A percentile compares a stretch with the other conserved stretches of the same genome.
phyloP scores from a whole-genome alignment of 2,797 vertebrate genomes.

The Bradypodion ventrale region DNA sequence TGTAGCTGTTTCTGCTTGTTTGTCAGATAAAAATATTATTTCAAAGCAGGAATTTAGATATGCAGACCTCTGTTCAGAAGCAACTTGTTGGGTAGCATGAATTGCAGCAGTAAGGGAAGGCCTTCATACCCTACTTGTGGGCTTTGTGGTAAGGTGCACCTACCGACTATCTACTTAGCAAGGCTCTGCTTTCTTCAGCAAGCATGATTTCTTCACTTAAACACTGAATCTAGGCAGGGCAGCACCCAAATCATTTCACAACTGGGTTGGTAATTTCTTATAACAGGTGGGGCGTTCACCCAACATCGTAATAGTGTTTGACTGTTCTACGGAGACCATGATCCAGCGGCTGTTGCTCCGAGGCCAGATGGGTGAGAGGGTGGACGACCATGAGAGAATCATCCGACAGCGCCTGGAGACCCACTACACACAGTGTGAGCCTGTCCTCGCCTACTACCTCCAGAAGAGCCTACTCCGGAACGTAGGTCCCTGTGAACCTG shows the following conservation, averaged over 20 bases:
- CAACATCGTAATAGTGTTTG: slow-evolving; percentile 39
- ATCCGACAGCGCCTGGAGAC: slow-evolving; percentile 41
- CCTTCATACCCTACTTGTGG: background rate
- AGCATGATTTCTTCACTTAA: background rate
- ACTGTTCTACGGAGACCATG: slow-evolving; percentile 55
- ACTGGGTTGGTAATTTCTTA: background rate
- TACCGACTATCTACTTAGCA: background rate
- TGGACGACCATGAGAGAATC: background rate
- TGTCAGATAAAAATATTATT: background rate
- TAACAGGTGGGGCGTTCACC: slow-evolving; percentile 51
- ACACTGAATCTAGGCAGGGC: background rate
- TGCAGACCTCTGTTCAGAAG: background rate
- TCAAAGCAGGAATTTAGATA: background rate
- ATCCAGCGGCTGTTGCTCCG: slow-evolving; percentile 18
- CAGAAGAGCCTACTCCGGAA: slow-evolving; percentile 49
- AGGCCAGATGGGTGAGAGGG: slow-evolving; percentile 9
- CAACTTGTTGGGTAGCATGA: too few species aligned
- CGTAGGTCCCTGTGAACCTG: background rate
- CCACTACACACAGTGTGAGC: slow-evolving; percentile 35
- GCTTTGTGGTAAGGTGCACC: background rate
- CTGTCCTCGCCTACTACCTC: slow-evolving; percentile 52
- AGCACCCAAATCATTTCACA: background rate
- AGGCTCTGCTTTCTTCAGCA: background rate
- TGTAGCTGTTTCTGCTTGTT: too few species aligned
- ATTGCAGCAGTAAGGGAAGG: too few species aligned